These are phyloP conservation scores for Microchirus variegatus DNA, from an alignment of 2,797 vertebrate genomes.

Conservation along the genomic window DNA sequence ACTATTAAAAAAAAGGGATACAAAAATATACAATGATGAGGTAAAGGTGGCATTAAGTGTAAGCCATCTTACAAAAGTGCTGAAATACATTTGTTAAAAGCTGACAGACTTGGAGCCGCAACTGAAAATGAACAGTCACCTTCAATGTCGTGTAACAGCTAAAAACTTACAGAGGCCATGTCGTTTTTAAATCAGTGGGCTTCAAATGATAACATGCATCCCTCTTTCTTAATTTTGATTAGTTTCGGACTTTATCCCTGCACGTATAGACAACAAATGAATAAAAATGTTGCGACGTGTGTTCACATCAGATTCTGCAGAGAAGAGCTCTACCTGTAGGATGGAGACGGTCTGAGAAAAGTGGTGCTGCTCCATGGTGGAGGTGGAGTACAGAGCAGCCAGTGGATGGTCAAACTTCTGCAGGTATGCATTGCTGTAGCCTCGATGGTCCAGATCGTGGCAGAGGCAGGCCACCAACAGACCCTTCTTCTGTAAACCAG, in stretches of 20 bases:
- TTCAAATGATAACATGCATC: too few species aligned
- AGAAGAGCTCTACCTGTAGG: conserved; percentile 90
- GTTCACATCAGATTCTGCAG: conserved; percentile 4
- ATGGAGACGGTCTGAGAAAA: conserved; percentile 99
- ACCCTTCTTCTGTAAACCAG: conserved; percentile 88
- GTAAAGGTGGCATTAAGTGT: too few species aligned
- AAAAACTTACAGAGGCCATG: too few species aligned
- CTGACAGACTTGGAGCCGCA: too few species aligned
- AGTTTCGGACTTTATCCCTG: not conserved
- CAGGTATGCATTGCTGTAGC: conserved; percentile 96
- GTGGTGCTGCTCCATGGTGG: conserved; percentile 99
- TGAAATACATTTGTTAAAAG: too few species aligned
- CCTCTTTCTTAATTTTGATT: too few species aligned
- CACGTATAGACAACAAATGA: not conserved
- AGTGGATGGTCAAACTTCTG: conserved; percentile 99
- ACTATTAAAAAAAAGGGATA: too few species aligned
- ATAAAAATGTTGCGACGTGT: not conserved
- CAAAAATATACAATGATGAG: too few species aligned
- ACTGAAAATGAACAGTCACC: too few species aligned
- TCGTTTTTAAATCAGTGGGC: too few species aligned
- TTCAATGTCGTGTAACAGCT: too few species aligned
- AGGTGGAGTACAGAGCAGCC: conserved; percentile 96
- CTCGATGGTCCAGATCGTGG: conserved; percentile 97
- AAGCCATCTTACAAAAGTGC: too few species aligned
- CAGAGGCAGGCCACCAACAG: conserved; percentile 97